These are phyloP conservation scores for Capromys pilorides DNA, from an alignment of 2,797 vertebrate species.

Conservation along the genomic window DNA sequence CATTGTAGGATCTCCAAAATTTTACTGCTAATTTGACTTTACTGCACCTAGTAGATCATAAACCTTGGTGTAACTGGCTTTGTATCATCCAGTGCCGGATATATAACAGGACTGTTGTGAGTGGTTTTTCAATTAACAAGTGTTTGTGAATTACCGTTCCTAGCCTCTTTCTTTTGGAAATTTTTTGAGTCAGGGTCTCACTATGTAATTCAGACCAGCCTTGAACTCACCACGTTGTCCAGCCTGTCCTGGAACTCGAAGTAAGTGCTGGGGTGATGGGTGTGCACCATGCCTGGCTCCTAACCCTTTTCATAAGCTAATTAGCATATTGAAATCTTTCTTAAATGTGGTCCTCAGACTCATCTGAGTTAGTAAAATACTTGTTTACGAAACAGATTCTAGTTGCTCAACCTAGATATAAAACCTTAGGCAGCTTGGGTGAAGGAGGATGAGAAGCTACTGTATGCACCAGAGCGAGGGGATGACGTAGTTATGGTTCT, in stretches of 20 bases:
- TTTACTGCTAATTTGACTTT: not conserved
- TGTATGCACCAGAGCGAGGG: fast-evolving
- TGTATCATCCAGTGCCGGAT: not conserved
- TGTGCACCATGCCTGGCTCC: not conserved
- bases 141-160: not conserved
- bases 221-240: not conserved
- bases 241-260: not conserved
- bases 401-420: not conserved
- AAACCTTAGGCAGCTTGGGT: not conserved
- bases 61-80: not conserved
- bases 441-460: not conserved
- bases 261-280: not conserved
- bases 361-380: not conserved
- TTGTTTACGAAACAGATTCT: not conserved
- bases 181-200: not conserved
- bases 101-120: not conserved
- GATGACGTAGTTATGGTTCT: too few species aligned
- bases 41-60: not conserved
- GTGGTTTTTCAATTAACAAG: not conserved
- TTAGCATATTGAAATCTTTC: not conserved
- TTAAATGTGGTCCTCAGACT: not conserved
- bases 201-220: not conserved
- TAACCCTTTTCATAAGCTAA: not conserved
- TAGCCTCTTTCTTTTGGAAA: not conserved
- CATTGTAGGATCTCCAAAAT: not conserved